Evolutionary conservation across 2,888 invertebrate species (phyloP).

Genomic region (Esperia sulphurella): DNA sequence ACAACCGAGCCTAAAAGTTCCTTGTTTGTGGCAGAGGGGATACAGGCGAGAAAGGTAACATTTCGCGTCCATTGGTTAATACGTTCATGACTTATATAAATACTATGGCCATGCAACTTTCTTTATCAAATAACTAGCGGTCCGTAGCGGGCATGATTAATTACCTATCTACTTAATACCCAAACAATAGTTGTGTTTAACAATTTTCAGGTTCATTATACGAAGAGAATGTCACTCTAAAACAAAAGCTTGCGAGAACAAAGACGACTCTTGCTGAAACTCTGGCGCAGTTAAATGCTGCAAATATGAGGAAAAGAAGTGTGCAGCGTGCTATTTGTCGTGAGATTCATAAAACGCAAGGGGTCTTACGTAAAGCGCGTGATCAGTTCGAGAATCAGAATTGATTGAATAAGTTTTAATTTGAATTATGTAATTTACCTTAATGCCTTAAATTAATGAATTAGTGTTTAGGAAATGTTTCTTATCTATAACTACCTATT

Average conservation of each 20-base stretch:
- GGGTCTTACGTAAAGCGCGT: slow-evolving; percentile 86
- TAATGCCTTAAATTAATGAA: not conserved
- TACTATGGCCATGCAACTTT: too few relatives aligned
- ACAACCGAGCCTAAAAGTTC: too few relatives aligned
- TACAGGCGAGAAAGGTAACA: too few relatives aligned
- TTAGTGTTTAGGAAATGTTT: too few relatives aligned
- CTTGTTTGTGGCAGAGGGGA: too few relatives aligned
- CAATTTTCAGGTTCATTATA: slow-evolving; percentile 53
- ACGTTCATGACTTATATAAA: too few relatives aligned
- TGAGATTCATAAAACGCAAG: slow-evolving; percentile 88
- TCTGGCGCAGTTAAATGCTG: slow-evolving; percentile 84
- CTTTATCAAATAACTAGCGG: too few relatives aligned
- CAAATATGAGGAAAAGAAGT: slow-evolving; percentile 89
- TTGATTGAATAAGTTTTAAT: not conserved
- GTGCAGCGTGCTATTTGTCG: slow-evolving; percentile 91
- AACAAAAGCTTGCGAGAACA: slow-evolving; percentile 84
- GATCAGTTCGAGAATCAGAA: slow-evolving; percentile 82
- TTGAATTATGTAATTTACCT: too few relatives aligned
- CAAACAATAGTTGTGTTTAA: not conserved
- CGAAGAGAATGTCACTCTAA: slow-evolving; percentile 84
- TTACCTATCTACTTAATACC: too few relatives aligned
- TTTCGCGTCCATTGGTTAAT: too few relatives aligned
- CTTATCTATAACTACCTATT: too few relatives aligned
- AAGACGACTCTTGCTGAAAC: slow-evolving; percentile 88
- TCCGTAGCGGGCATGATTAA: too few relatives aligned